A percentile compares a stretch with the other conserved stretches of the same genome.
Evolutionary conservation across 2,888 invertebrate species (phyloP).

Genomic region (Myathropa florea): DNA sequence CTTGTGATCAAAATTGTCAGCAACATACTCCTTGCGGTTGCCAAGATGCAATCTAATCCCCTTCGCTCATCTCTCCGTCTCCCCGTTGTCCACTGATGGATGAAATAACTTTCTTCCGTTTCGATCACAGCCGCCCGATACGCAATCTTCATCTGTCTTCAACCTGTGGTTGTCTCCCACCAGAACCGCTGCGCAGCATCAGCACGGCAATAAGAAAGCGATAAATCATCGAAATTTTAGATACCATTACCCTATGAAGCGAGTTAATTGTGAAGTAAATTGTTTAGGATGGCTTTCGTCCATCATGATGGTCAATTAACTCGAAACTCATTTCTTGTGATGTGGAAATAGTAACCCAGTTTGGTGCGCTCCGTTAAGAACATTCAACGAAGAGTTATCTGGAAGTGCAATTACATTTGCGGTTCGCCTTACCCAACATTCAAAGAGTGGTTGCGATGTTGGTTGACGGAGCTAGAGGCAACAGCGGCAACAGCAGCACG

Average conservation of each 20-base stretch:
- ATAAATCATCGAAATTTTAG: slow-evolving; percentile 50
- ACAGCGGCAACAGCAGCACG: neutral
- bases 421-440: slow-evolving; percentile 56
- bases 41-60: neutral
- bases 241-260: slow-evolving; percentile 50
- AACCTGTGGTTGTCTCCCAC: slow-evolving; percentile 15
- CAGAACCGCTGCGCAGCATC: slow-evolving; percentile 14
- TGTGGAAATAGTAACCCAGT: slow-evolving; percentile 68
- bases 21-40: neutral
- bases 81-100: neutral
- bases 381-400: slow-evolving; percentile 61
- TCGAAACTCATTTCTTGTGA: slow-evolving; percentile 65
- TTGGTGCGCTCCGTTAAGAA: slow-evolving; percentile 55
- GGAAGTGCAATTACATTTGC: slow-evolving; percentile 68
- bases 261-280: slow-evolving; percentile 59
- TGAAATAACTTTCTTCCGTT: slow-evolving; percentile 13
- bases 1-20: neutral
- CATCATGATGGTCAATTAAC: slow-evolving; percentile 69
- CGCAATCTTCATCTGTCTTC: neutral
- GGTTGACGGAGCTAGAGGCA: neutral
- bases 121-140: neutral
- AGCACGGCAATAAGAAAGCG: slow-evolving; percentile 19
- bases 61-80: neutral
- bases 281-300: slow-evolving; percentile 58
- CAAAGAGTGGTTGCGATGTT: slow-evolving; percentile 20